Evolutionary conservation across 2,797 vertebrate species (phyloP).

Genomic region (Margarornis squamiger): DNA sequence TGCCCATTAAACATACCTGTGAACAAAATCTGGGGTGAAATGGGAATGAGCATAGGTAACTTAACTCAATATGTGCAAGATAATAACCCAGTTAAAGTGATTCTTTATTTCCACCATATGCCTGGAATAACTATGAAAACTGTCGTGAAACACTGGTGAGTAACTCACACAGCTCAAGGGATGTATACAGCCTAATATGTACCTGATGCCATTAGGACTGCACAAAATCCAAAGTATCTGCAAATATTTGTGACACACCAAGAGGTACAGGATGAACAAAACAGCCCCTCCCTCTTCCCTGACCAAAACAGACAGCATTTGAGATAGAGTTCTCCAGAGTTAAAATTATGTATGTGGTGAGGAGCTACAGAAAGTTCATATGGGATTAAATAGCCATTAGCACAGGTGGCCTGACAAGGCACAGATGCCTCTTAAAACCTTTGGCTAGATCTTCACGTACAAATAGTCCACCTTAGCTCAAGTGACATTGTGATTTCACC

Average conservation of each 20-base stretch:
- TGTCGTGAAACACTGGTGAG: background rate
- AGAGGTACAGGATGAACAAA: background rate
- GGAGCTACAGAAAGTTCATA: background rate
- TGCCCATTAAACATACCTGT: background rate
- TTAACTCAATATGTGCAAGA: background rate
- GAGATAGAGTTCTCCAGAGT: background rate
- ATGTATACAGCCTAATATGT: accelerated
- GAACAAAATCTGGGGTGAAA: background rate
- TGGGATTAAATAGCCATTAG: background rate
- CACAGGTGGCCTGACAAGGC: background rate
- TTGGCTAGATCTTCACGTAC: background rate
- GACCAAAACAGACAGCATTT: background rate
- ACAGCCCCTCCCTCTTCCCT: background rate
- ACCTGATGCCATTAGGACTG: background rate
- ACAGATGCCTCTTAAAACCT: background rate
- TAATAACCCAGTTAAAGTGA: background rate
- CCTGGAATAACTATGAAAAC: background rate
- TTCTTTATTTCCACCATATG: background rate
- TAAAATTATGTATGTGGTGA: accelerated
- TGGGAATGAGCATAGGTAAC: background rate
- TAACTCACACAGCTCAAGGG: background rate
- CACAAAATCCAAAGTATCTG: background rate
- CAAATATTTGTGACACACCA: background rate
- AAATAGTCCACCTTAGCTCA: background rate
- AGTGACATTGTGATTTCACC: background rate